Base-by-base conservation (phyloP, 1,140 invertebrate genomes). In the Tetramorium parvispinum region DNA sequence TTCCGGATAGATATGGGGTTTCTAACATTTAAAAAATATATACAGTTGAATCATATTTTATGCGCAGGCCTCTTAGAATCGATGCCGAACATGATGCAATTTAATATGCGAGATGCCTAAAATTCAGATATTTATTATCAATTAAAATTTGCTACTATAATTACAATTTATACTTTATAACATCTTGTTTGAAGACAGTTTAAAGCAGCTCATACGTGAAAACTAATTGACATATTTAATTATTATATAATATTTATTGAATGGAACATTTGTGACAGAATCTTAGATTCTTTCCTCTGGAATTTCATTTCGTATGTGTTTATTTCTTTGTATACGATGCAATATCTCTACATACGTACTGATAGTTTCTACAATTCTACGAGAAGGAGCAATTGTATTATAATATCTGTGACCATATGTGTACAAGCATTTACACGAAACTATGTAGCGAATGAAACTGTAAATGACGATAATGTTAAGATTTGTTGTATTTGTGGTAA, bases 351-450 rank as follows among this genome's bases (percentile, higher is more conserved):
- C 13, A 46, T 57, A 73, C n/a, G 65, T 46, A 77, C 63, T 49
- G 68, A 77, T 66, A 55, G 49, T 75, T 21, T 82, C 55, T 77
- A 82, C 87, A 79, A 88, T 63, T 82, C 87, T 85, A 18, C 2
- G 13, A 61, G 82, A 73, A 18, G 24, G 24, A 51, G 21, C 43
- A 59, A 66, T 78, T 68, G 61, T 65, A 49, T 27, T 1, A 27
- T 32, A 32, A 32, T 88, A 89, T 87, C 66, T 87, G 88, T 78
- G 85, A 78, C 77, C 76, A 79, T 46, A 71, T 57, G 77, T 83
- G 73, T 90, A 87, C 85, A 85, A 79, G 85, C 87, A 77, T 81
- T 89, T 89, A 89, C 85, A 66, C 77, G 77, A 77, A 63, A 83
- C 71, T 88, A 18, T 13, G 76, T 71, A 85, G 27, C 77, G 82